Evolutionary conservation across 2,888 invertebrate genomes (phyloP), one percentile per base, ranked within the genome.

Genomic region (Baronia brevicornis): DNA sequence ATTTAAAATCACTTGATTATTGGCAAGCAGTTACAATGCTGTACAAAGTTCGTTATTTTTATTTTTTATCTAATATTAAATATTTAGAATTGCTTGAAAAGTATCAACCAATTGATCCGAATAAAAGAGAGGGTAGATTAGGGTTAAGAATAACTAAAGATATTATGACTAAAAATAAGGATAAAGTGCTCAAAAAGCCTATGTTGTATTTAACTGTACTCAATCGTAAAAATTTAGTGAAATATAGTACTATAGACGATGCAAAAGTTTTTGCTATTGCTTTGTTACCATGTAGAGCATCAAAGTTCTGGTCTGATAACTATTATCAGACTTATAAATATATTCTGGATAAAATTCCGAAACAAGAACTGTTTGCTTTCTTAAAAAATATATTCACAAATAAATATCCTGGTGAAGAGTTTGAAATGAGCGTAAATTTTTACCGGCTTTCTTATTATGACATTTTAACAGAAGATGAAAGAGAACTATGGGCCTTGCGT

Each of bases 81-180:
- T 74, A 65, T 43, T 54, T 74, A 31, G 44, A 65, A 39, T 34
- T 72, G 26, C 35, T 69, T 7, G 72, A 72, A 46, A 56, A 45
- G 14, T 44, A 53, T 36, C 18, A 24, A 2, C 11, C 8, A 1
- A 8, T 19, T 23, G 27, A 31, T 14, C 9, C n/a, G 4, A 31
- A 18, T 11, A 27, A 27, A 10, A 31, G 23, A 8, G 22, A 12
- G 12, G 36, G 11, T 7, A 11, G 10, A 29, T 43, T 68, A 8
- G 64, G 68, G 19, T 42, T 50, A 18, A 51, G 60, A 31, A 41
- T 62, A 12, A 54, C 59, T n/a, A 59, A 53, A 42, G 38, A 49
- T 32, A 52, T 64, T 7, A 43, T 59, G 32, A 48, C 46, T 13
- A 66, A 67, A 33, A 54, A 71, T 38, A 73, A 65, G 43, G 33